phyloP scores from a whole-genome alignment of 2,113 vertebrate species.

The Pogona vitticeps region DNA sequence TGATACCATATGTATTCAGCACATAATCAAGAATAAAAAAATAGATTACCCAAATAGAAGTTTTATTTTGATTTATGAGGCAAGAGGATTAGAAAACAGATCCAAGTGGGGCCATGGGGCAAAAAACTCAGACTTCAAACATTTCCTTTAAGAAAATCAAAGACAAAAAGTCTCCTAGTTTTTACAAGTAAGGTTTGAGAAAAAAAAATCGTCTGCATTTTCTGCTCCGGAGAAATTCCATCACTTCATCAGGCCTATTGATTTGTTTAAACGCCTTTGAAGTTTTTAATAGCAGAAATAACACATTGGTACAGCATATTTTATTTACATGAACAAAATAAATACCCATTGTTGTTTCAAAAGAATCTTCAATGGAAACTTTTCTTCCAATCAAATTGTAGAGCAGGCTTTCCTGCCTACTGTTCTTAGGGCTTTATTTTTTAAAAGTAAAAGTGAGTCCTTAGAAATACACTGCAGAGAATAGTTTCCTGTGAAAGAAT shows the following conservation, averaged over 20 bases:
- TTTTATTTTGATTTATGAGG: slow-evolving; percentile 66
- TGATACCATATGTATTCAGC: slow-evolving; percentile 52
- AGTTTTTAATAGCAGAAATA: slow-evolving; percentile 61
- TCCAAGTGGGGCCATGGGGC: slow-evolving; percentile 69
- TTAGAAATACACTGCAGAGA: slow-evolving; percentile 12
- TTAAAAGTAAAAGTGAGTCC: slow-evolving; percentile 12
- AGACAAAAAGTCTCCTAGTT: slow-evolving; percentile 30
- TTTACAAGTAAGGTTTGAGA: slow-evolving; percentile 43
- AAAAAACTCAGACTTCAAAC: slow-evolving; percentile 71
- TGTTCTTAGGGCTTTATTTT: slow-evolving; percentile 10
- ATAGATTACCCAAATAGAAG: slow-evolving; percentile 67
- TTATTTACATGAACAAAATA: slow-evolving; percentile 57
- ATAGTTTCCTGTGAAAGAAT: slow-evolving; percentile 3
- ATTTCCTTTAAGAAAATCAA: slow-evolving; percentile 55
- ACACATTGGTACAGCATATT: slow-evolving; percentile 36
- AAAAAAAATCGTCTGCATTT: slow-evolving; percentile 60
- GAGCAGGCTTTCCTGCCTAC: slow-evolving; percentile 31
- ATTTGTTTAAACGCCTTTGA: slow-evolving; percentile 73
- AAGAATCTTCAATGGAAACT: slow-evolving; percentile 42
- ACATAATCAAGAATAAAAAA: slow-evolving; percentile 60
- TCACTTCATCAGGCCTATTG: slow-evolving; percentile 70
- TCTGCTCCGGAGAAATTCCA: slow-evolving; percentile 69
- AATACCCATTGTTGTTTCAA: slow-evolving; percentile 19
- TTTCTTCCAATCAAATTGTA: slow-evolving; percentile 47
- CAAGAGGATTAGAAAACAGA: slow-evolving; percentile 66